Evolutionary conservation across 92 coral and sea anemone genomes (phyloP).

Genomic region (Pocillopora grandis): DNA sequence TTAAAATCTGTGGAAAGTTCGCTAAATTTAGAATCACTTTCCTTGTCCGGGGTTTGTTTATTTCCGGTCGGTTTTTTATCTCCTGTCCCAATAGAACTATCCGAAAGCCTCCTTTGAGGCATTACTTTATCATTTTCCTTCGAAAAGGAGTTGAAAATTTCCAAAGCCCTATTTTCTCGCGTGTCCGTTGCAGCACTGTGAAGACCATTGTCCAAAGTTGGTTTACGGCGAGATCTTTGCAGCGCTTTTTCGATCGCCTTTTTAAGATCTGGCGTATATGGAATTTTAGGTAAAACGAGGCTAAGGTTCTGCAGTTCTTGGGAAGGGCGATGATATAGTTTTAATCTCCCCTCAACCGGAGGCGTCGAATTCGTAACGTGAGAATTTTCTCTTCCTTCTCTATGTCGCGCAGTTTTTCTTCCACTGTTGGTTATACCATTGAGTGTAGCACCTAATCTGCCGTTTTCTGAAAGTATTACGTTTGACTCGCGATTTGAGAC

Average conservation of each 20-base stretch:
- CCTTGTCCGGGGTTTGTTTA: conserved; percentile 6
- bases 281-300: conserved; percentile 76
- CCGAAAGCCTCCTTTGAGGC: conserved; percentile 33
- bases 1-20: conserved; percentile 68
- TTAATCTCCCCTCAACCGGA: conserved; percentile 47
- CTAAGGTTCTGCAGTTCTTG: conserved; percentile 46
- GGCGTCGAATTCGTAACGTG: conserved; percentile 5
- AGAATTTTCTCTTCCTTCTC: conserved; percentile 1
- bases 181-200: not conserved
- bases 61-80: not conserved
- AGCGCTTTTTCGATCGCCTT: conserved; percentile 76
- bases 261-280: conserved; percentile 73
- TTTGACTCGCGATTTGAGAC: not conserved
- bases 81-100: conserved; percentile 7
- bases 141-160: not conserved
- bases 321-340: conserved; percentile 65
- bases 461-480: not conserved
- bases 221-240: conserved; percentile 39
- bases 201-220: not conserved
- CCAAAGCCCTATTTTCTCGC: conserved; percentile 15
- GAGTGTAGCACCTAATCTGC: conserved; percentile 29
- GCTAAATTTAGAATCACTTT: conserved; percentile 51
- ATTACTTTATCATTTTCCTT: not conserved
- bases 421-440: not conserved
- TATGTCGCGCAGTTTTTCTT: conserved; percentile 14